A percentile compares a stretch with the other conserved stretches of the same genome.
These are phyloP conservation scores for Ivindomyrus marchei DNA, from an alignment of 2,113 vertebrate genomes.

Conservation along the genomic window DNA sequence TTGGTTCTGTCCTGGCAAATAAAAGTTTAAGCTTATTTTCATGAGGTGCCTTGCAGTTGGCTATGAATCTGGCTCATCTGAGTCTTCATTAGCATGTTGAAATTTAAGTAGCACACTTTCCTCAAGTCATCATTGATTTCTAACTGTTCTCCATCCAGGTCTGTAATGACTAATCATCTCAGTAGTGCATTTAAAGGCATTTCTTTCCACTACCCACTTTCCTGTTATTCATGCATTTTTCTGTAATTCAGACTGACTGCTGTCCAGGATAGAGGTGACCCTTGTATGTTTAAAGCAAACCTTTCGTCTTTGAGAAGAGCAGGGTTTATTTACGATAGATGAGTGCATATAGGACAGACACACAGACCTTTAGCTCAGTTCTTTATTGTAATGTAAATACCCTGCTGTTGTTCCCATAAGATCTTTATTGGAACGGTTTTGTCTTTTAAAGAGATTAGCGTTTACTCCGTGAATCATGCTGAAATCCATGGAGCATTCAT, in stretches of 20 bases:
- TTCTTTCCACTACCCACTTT: neutral
- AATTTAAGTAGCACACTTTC: neutral
- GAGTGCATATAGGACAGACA: neutral
- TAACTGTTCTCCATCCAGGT: neutral
- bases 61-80: neutral
- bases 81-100: neutral
- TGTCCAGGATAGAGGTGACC: neutral
- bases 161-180: neutral
- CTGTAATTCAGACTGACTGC: neutral
- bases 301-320: neutral
- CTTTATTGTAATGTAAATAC: neutral
- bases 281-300: neutral
- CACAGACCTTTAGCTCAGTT: neutral
- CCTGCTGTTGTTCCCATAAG: neutral
- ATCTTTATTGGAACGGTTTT: neutral
- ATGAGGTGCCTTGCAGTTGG: neutral
- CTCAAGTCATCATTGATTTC: neutral
- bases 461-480: conserved; percentile 32
- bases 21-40: neutral
- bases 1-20: neutral
- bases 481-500: conserved; percentile 44
- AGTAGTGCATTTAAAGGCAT: neutral
- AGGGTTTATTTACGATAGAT: neutral
- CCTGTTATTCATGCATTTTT: neutral
- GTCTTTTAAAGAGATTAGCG: conserved; percentile 1